A percentile compares a stretch with the other conserved stretches of the same genome.
These are phyloP conservation scores for Harpagus bidentatus DNA, from an alignment of 2,113 vertebrate species.

Conservation along the genomic window DNA sequence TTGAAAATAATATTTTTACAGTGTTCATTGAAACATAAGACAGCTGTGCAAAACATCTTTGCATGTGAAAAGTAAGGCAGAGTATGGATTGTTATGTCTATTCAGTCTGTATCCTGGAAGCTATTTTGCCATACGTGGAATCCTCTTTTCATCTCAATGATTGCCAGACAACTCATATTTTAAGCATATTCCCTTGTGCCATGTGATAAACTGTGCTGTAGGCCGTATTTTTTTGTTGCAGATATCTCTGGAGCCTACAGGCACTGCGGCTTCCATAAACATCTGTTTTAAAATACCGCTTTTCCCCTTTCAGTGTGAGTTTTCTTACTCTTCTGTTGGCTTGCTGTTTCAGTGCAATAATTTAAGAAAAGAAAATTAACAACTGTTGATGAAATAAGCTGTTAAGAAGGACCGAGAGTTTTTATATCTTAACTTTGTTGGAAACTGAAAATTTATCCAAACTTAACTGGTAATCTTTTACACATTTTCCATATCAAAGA, in stretches of 20 bases:
- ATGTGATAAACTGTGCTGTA: not conserved
- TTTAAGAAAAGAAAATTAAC: not conserved
- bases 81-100: constrained; percentile 20
- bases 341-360: not conserved
- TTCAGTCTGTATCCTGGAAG: constrained; percentile 49
- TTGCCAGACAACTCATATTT: constrained; percentile 53
- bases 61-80: not conserved
- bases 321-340: not conserved
- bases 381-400: not conserved
- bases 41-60: not conserved
- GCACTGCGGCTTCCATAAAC: not conserved
- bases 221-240: not conserved
- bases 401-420: not conserved
- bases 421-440: not conserved
- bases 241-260: not conserved
- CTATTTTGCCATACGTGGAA: constrained; percentile 49
- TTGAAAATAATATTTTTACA: constrained; percentile 32
- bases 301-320: not conserved
- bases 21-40: not conserved
- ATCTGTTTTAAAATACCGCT: not conserved
- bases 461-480: not conserved
- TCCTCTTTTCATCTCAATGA: constrained; percentile 43
- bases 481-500: not conserved
- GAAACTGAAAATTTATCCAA: not conserved
- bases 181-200: constrained; percentile 46